Evolutionary conservation across 2,113 vertebrate genomes (phyloP).

Genomic region (Lamprologus tigripictilis): DNA sequence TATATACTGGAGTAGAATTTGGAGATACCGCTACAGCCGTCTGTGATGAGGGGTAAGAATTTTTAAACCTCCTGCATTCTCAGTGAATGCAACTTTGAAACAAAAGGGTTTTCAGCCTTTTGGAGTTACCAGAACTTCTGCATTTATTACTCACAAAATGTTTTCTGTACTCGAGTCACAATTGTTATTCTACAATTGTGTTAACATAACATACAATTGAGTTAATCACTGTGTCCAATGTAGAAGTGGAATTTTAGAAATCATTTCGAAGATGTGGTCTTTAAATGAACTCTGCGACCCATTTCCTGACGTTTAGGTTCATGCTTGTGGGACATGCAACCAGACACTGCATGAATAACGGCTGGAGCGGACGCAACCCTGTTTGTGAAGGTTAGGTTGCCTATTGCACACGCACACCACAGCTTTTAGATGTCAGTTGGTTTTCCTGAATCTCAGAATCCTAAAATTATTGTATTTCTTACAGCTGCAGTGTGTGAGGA

Average conservation of each 20-base stretch:
- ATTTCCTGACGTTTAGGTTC: conserved; percentile 25
- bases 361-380: conserved; percentile 64
- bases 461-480: neutral
- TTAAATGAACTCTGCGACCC: neutral
- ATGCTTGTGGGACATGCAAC: conserved; percentile 37
- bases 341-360: conserved; percentile 41
- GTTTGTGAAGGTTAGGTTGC: conserved; percentile 58
- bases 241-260: neutral
- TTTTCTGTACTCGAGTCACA: neutral
- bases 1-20: conserved; percentile 55
- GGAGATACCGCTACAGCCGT: conserved; percentile 53
- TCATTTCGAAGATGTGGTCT: neutral
- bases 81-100: neutral
- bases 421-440: neutral
- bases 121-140: neutral
- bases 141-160: neutral
- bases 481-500: conserved; percentile 50
- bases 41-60: conserved; percentile 59
- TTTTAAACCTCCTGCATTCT: neutral
- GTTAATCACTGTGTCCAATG: neutral
- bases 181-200: accelerated
- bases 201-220: neutral
- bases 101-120: neutral
- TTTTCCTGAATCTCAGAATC: neutral
- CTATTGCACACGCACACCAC: neutral